A percentile compares a stretch with the other conserved stretches of the same genome.
phyloP scores from a whole-genome alignment of 2,113 vertebrate genomes.

The Brienomyrus brachyistius region DNA sequence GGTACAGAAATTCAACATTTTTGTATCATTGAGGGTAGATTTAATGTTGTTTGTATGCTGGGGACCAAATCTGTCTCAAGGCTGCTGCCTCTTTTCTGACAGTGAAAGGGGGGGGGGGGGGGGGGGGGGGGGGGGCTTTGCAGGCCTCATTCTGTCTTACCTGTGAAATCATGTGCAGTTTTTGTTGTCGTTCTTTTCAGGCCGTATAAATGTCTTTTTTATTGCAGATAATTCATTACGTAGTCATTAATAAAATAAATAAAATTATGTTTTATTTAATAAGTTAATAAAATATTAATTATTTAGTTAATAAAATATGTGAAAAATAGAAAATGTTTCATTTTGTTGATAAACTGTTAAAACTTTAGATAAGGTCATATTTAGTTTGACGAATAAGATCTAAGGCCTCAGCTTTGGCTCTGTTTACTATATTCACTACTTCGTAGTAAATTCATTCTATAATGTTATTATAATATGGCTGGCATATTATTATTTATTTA shows the following conservation, averaged over 20 bases:
- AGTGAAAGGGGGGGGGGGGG: neutral
- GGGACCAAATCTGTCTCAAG: neutral
- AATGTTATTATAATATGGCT: neutral
- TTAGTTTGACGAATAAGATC: neutral
- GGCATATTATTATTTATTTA: neutral
- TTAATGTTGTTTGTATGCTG: neutral
- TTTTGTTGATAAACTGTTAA: neutral
- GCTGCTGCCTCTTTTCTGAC: neutral
- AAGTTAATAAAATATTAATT: too few relatives aligned
- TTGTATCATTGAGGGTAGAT: neutral
- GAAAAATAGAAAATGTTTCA: neutral
- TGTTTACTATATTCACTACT: neutral
- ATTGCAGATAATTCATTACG: neutral
- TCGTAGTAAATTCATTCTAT: neutral
- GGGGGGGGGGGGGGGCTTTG: neutral
- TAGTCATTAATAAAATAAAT: neutral
- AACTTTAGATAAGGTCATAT: neutral
- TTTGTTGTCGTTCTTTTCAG: neutral
- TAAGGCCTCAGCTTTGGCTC: neutral
- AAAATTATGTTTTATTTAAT: too few relatives aligned
- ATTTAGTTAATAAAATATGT: neutral
- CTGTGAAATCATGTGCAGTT: neutral
- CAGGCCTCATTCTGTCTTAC: neutral
- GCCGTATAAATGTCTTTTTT: neutral
- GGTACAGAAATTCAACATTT: neutral